Percentiles rank a stretch among this genome's conserved stretches.
Conservation (phyloP, 2,797 vertebrate genomes). For the Schizothorax lantsangensis region DNA sequence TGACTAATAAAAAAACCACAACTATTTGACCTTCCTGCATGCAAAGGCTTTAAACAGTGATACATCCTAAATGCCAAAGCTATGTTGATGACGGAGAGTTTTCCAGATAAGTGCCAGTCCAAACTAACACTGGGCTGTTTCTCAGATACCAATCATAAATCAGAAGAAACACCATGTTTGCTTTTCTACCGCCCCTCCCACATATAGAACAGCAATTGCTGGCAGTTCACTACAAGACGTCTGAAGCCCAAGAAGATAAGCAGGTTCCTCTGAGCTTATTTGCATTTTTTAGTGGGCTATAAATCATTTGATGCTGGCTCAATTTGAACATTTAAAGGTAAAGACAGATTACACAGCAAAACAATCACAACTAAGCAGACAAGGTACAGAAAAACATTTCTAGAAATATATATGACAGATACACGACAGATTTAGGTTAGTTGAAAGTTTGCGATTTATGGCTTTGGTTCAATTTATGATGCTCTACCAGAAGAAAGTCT, state of each 20-base stretch:
- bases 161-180: background rate
- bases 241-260: slow-evolving; percentile 11
- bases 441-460: background rate
- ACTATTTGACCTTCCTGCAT: background rate
- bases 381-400: background rate
- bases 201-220: background rate
- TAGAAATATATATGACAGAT: background rate
- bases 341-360: background rate
- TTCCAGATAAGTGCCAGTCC: background rate
- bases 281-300: slow-evolving; percentile 4
- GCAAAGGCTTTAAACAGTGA: background rate
- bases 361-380: background rate
- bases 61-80: background rate
- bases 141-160: background rate
- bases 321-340: background rate
- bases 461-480: background rate
- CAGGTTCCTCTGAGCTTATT: slow-evolving; percentile 19
- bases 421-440: background rate
- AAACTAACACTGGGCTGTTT: slow-evolving; percentile 3
- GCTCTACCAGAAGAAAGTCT: background rate
- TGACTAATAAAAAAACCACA: background rate
- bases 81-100: background rate
- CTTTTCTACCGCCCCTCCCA: background rate
- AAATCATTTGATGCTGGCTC: background rate
- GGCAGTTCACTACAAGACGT: background rate